Conservation (phyloP, 2,888 invertebrate species). For the Metellina segmentata region DNA sequence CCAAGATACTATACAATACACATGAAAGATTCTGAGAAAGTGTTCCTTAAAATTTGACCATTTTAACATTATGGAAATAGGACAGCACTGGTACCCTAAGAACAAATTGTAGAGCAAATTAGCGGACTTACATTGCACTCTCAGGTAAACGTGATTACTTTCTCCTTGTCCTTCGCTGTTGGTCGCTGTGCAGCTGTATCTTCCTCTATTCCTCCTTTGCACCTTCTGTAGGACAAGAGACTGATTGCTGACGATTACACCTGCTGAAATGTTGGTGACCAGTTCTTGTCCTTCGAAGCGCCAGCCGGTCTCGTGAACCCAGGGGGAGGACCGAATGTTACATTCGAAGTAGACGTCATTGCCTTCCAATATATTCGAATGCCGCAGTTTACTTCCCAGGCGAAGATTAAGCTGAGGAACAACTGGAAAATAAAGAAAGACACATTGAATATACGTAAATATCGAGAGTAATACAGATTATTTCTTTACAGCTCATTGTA, state of each 20-base stretch:
- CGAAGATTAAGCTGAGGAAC: slow-evolving; percentile 91
- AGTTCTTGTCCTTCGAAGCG: slow-evolving; percentile 82
- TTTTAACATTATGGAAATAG: no score
- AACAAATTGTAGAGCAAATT: no score
- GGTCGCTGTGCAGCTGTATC: slow-evolving; percentile 92
- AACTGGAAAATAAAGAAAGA: slow-evolving; percentile 83
- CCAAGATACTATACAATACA: no score
- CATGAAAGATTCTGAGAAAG: no score
- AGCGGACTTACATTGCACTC: slow-evolving; percentile 92
- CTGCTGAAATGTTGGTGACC: slow-evolving; percentile 91
- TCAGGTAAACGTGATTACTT: slow-evolving; percentile 91
- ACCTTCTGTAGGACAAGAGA: slow-evolving; percentile 95
- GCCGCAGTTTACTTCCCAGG: slow-evolving; percentile 91
- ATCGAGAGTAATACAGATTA: no score
- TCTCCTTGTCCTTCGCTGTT: slow-evolving; percentile 93
- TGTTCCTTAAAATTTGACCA: no score
- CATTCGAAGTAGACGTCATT: slow-evolving; percentile 96
- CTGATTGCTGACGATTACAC: slow-evolving; percentile 94
- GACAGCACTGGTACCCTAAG: no score
- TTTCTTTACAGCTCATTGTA: no score
- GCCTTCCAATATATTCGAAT: slow-evolving; percentile 94
- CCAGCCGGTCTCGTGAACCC: slow-evolving; percentile 92
- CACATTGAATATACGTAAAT: no score
- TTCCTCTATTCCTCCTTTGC: slow-evolving; percentile 91
- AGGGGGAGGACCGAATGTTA: slow-evolving; percentile 93